Evolutionary conservation across 53 echinoderm and acorn worm species (phyloP), one percentile per base, ranked within the genome.

Genomic region (Hippasteria phrygiana): DNA sequence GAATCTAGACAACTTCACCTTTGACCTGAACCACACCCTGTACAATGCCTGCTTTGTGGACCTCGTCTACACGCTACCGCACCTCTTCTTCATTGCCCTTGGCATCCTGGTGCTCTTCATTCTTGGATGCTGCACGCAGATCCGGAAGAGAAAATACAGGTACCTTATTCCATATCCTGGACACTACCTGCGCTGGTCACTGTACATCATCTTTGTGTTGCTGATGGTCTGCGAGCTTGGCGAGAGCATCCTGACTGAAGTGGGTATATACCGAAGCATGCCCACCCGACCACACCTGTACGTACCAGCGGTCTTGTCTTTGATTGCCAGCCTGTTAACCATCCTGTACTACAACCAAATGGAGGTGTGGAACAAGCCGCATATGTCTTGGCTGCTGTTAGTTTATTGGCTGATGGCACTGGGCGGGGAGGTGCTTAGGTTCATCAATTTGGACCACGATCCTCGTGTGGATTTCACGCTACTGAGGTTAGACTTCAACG

Each of bases 161-260:
- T 93, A 72, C 50, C 74, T 95, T 31, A 43, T 95, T 18, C 89
- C 45, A 14, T 93, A 89, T 18, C 95, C 95, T 0, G 95, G 95
- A 9, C 95, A 95, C 78, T 62, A 91, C 16, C 43, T 81, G 13
- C 37, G 93, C 86, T 93, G 93, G 93, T 20, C 93, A 33, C 62
- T 93, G 3, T 43, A 85, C 80, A 80, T 89, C 16, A 73, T 87
- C 11, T 91, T 88, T 31, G n/a, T 88, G 0, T 64, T 84, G 63
- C 24, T 93, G 22, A 18, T 73, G 20, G 42, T 91, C 34, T 70
- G 62, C 32, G 27, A 75, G 54, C 18, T 95, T 2, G 93, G 74
- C 11, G 95, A 95, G 51, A 91, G 95, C 5, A 45, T 95, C 11
- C 74, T 95, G 18, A 95, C 84, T 20, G 89, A 93, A 24, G 28